phyloP scores from a whole-genome alignment of 2,888 invertebrate genomes.

The Aquatica leii region DNA sequence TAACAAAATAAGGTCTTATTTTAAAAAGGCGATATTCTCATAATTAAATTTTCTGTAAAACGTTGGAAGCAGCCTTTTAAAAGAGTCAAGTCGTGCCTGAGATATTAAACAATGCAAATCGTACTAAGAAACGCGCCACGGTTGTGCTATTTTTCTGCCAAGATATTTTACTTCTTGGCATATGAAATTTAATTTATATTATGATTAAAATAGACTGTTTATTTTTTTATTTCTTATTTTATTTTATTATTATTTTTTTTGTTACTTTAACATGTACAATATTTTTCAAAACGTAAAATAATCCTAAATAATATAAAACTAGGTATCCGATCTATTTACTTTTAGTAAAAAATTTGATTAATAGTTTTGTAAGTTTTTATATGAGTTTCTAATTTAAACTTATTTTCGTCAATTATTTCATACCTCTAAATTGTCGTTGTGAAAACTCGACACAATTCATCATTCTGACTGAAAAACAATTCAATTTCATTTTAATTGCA shows the following conservation, averaged over 20 bases:
- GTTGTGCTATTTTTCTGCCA: conserved; percentile 34
- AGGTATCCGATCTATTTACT: too few species aligned
- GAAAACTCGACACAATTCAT: conserved; percentile 30
- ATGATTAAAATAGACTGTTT: too few species aligned
- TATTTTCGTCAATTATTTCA: conserved; percentile 21
- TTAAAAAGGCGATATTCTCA: conserved; percentile 36
- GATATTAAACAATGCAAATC: conserved; percentile 40
- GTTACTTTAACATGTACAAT: too few species aligned
- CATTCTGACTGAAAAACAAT: conserved; percentile 30
- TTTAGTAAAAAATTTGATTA: too few species aligned
- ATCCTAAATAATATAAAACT: too few species aligned
- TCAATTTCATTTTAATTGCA: conserved; percentile 38
- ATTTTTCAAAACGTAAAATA: too few species aligned
- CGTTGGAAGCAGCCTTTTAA: conserved; percentile 35
- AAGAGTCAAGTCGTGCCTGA: conserved; percentile 33
- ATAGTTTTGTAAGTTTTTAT: too few species aligned
- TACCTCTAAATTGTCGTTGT: conserved; percentile 18
- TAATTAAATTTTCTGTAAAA: conserved; percentile 39
- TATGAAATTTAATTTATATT: conserved; percentile 37
- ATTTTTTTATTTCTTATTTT: too few species aligned
- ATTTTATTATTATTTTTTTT: too few species aligned
- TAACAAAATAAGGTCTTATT: conserved; percentile 27
- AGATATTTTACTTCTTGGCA: conserved; percentile 34
- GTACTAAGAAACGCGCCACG: conserved; percentile 37
- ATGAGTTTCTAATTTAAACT: too few species aligned